Evolutionary conservation across 2,888 invertebrate species (phyloP), one percentile per base, ranked within the genome.

Genomic region (Thymelicus lineola): DNA sequence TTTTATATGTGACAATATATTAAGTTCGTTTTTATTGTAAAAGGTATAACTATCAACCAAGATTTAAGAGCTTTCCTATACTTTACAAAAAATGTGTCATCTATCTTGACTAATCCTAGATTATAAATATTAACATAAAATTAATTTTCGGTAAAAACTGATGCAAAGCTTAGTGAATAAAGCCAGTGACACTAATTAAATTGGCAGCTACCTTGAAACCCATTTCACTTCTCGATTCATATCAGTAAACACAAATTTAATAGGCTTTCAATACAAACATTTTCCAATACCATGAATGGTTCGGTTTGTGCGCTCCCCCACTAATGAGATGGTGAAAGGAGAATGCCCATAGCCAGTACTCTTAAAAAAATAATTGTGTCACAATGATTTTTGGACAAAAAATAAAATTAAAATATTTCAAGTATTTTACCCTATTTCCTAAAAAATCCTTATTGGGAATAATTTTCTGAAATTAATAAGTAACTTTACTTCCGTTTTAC

Each of bases 261-360:
- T 63, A 69, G 58, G 55, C 63, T 69, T 69, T 69, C 63, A 57
- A 69, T 69, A 63, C 57, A 63, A 69, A 58, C 69, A 69, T 69
- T 69, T 62, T 36, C 63, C 48, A 69, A 69, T 63, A 50, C 58
- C 35, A 38, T 58, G 46, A 69, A 69, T 69, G 63, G 58, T 38
- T 58, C 63, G 63, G 58, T 28, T 58, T 50, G 58, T 38, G 58
- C 36, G 15, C 55, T 68, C 67, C 67, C 64, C 57, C 67, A 74
- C 67, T 77, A 80, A 80, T 76, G 77, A 78, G 76, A 76, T 77
- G 73, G 72, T 65, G 70, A 71, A 74, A 71, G n/a, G n/a, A n/a
- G n/a, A n/a, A n/a, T n/a, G n/a, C n/a, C n/a, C n/a, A n/a, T n/a
- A n/a, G n/a, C n/a, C n/a, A n/a, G n/a, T n/a, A n/a, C n/a, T n/a